Evolutionary conservation across 2,113 vertebrate genomes (phyloP).

Genomic region (Pampusana beccarii): DNA sequence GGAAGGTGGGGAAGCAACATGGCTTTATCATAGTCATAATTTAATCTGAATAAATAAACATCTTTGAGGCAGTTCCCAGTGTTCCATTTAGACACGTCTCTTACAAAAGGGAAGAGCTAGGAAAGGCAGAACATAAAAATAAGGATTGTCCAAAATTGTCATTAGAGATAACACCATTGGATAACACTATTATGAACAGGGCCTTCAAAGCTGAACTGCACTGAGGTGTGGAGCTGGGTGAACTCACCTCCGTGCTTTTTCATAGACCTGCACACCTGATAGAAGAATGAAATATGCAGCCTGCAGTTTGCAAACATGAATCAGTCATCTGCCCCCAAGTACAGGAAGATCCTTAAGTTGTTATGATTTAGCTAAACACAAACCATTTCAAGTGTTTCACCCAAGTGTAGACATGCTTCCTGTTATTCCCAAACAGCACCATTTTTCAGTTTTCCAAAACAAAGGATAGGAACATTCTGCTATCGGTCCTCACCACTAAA

Average conservation of each 20-base stretch:
- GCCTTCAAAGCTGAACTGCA: not conserved
- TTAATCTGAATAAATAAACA: not conserved
- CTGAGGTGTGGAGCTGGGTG: not conserved
- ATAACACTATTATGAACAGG: not conserved
- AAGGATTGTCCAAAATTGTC: not conserved
- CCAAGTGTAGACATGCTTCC: slow-evolving; percentile 30
- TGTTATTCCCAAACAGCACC: not conserved
- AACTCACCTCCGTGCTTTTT: not conserved
- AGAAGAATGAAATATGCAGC: not conserved
- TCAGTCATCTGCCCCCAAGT: not conserved
- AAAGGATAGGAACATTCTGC: slow-evolving; percentile 28
- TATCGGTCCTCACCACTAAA: not conserved
- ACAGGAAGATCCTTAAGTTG: not conserved
- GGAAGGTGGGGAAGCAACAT: not conserved
- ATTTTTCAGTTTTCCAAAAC: slow-evolving; percentile 26
- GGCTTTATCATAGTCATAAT: not conserved
- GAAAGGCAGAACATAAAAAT: not conserved
- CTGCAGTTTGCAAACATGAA: not conserved
- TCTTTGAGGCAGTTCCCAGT: not conserved
- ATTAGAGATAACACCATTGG: not conserved
- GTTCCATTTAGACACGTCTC: not conserved
- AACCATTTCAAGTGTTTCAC: not conserved
- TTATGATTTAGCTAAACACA: not conserved
- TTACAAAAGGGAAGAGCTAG: not conserved
- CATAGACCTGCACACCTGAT: not conserved